phyloP scores from a whole-genome alignment of 2,797 vertebrate species.

The Thunnus albacares region DNA sequence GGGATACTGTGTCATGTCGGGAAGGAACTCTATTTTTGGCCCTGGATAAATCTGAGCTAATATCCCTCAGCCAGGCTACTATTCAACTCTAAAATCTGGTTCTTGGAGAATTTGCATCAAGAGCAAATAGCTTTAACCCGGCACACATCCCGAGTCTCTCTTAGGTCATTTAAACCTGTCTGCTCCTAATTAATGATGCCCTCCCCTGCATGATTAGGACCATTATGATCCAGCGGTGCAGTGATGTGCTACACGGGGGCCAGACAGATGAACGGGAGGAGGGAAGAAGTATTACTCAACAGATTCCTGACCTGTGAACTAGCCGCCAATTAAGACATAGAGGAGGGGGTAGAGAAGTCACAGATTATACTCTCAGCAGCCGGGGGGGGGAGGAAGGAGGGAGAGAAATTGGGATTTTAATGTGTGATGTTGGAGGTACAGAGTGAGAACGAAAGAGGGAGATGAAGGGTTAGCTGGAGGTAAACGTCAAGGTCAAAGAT shows the following conservation, averaged over 20 bases:
- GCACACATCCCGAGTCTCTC: constrained; percentile 33
- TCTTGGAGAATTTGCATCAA: constrained; percentile 43
- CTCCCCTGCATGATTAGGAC: constrained; percentile 60
- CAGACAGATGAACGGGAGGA: constrained; percentile 43
- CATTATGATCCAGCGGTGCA: constrained; percentile 58
- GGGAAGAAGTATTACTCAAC: constrained; percentile 42
- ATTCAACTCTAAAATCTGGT: constrained; percentile 37
- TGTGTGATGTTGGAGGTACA: not conserved
- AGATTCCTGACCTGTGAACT: constrained; percentile 62
- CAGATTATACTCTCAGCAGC: constrained; percentile 22
- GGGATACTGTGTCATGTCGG: constrained; percentile 60
- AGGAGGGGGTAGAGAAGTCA: constrained; percentile 19
- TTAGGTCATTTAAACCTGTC: constrained; percentile 64
- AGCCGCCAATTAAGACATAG: constrained; percentile 43
- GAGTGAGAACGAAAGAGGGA: not conserved
- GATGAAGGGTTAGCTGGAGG: constrained; percentile 14
- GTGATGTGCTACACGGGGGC: constrained; percentile 32
- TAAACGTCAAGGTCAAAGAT: constrained; percentile 70
- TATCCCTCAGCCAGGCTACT: constrained; percentile 14
- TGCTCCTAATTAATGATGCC: constrained; percentile 69
- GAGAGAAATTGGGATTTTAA: constrained; percentile 12
- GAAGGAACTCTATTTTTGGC: constrained; percentile 68
- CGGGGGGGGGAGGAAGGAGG: not conserved
- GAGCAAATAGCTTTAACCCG: constrained; percentile 50
- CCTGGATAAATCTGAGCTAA: constrained; percentile 51